Base-by-base conservation (phyloP, 2,797 vertebrate genomes). In the Perodicticus potto region DNA sequence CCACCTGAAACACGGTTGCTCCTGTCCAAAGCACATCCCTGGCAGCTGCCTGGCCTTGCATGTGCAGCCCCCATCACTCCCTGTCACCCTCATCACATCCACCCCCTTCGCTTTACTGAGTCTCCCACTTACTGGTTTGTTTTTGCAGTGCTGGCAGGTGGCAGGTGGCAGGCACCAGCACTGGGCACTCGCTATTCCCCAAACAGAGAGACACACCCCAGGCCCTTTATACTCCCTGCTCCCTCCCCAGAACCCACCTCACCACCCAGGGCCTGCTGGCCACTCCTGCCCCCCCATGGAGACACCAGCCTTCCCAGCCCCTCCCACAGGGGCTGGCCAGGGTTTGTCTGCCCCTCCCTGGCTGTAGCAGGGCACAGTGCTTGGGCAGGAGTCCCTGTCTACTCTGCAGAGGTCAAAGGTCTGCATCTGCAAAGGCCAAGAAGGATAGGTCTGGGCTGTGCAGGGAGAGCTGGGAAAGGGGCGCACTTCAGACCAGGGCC, bases 361-460 rank as follows among this genome's bases (percentile, higher is more conserved):
- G 29, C 34, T 12, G 45, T 32, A 6, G 49, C 49, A 55, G 74
- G 25, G 63, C 72, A 6, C 45, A 23, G 77, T 3, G 17, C 34
- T 27, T 0, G 0, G n/a, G 63, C 34, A 34, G 40, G 65, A 17
- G 32, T 7, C 43, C 84, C 32, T 16, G 8, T 16, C 13, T 27
- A 14, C 29, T 49, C 34, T 32, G 43, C 25, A 74, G 6, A 73
- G 40, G 40, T 49, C 34, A 45, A 29, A 70, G 57, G 13, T 23
- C 89, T 13, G 19, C 40, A 34, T 2, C 11, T 20, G 23, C 69
- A n/a, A 59, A 86, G 37, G n/a, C 29, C 14, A 65, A 1, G 57
- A 11, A 49, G 2, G 1, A n/a, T 8, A 40, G 3, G 0, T 5
- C 5, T 2, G 14, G 76, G 63, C 73, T 37, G 69, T 29, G 0